Percentiles rank a stretch among this genome's conserved stretches.
phyloP scores from a whole-genome alignment of 2,797 vertebrate genomes.

The Periparus ater region DNA sequence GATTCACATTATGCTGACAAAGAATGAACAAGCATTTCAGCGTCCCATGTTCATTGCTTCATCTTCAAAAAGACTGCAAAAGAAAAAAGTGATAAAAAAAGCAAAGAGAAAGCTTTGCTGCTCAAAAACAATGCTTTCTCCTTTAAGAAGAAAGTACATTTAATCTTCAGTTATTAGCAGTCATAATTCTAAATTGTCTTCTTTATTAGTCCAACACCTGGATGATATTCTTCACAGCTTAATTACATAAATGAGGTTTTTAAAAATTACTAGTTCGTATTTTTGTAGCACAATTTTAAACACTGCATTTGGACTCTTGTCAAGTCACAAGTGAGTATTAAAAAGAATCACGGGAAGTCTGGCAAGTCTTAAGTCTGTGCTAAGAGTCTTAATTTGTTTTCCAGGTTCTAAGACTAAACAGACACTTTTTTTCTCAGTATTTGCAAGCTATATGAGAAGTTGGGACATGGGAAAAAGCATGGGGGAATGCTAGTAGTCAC shows the following conservation, averaged over 20 bases:
- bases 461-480: rapidly evolving
- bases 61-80: not conserved
- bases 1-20: conserved; percentile 88
- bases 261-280: not conserved
- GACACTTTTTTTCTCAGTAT: not conserved
- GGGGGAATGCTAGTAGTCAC: not conserved
- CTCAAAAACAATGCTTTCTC: not conserved
- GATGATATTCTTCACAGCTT: not conserved
- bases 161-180: not conserved
- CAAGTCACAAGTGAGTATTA: not conserved
- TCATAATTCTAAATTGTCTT: not conserved
- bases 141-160: not conserved
- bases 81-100: not conserved
- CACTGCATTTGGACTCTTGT: not conserved
- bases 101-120: not conserved
- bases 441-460: not conserved
- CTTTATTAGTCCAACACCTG: not conserved
- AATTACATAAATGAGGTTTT: not conserved
- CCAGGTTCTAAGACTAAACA: not conserved
- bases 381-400: conserved; percentile 2
- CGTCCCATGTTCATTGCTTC: not conserved
- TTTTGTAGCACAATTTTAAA: not conserved
- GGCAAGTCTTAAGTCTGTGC: not conserved
- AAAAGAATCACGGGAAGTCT: conserved; percentile 29
- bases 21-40: conserved; percentile 86